Percentiles rank a stretch among this genome's conserved stretches.
Conservation (phyloP, 2,888 invertebrate genomes). For the Malthinus seriepunctatus region DNA sequence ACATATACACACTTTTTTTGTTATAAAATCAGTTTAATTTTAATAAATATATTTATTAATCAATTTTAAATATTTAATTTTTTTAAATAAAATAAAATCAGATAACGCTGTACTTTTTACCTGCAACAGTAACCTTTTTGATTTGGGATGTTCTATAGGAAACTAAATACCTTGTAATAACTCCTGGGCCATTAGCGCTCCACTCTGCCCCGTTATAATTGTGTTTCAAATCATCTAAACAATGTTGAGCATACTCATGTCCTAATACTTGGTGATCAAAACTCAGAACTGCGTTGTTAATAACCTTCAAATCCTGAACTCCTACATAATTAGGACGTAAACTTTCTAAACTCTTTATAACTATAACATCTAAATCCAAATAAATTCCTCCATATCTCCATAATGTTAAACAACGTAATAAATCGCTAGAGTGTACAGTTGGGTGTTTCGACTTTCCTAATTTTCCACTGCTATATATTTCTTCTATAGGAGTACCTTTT, state of each 20-base stretch:
- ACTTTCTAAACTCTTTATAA: slow-evolving; percentile 41
- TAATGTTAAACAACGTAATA: slow-evolving; percentile 66
- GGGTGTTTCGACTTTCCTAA: slow-evolving; percentile 61
- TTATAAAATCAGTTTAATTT: too few species aligned
- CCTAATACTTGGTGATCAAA: slow-evolving; percentile 59
- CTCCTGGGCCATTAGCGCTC: too few species aligned
- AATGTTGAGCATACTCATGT: slow-evolving; percentile 60
- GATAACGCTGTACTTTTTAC: too few species aligned
- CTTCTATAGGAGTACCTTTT: slow-evolving; percentile 61
- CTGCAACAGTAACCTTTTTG: too few species aligned
- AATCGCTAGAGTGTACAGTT: slow-evolving; percentile 65
- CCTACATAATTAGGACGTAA: slow-evolving; percentile 65
- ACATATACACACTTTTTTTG: too few species aligned
- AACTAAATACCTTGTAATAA: slow-evolving; percentile 2
- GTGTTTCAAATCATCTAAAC: slow-evolving; percentile 59
- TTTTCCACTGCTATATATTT: slow-evolving; percentile 56
- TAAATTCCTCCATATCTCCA: slow-evolving; percentile 54
- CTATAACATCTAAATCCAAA: too few species aligned
- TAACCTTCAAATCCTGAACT: slow-evolving; percentile 59
- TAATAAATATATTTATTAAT: too few species aligned
- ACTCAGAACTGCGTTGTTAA: slow-evolving; percentile 71
- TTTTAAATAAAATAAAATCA: too few species aligned
- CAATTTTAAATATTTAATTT: too few species aligned
- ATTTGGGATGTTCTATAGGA: too few species aligned
- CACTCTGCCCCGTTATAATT: slow-evolving; percentile 53